Conservation (phyloP, 2,888 invertebrate species). For the Caenorhabditis parvicauda region DNA sequence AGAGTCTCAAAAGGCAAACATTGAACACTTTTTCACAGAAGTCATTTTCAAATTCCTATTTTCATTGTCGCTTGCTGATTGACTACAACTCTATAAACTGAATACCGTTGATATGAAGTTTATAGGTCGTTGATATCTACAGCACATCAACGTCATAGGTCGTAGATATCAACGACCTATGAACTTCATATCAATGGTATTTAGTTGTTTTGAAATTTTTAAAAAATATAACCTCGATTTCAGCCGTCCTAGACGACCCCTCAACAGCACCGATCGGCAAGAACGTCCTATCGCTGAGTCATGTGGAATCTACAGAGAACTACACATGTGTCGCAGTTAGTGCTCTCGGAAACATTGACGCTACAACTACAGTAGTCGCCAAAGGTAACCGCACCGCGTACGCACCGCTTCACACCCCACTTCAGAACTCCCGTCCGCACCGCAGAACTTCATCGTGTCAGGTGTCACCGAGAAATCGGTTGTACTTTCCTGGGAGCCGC, state of each 20-base stretch:
- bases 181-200: too few relatives aligned
- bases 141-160: too few relatives aligned
- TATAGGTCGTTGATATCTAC: too few relatives aligned
- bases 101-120: too few relatives aligned
- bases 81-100: too few relatives aligned
- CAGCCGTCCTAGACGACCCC: slow-evolving; percentile 47
- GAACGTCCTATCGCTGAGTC: slow-evolving; percentile 81
- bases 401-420: slow-evolving; percentile 1
- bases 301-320: slow-evolving; percentile 85
- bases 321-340: slow-evolving; percentile 95
- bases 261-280: slow-evolving; percentile 68
- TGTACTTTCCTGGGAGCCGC: slow-evolving; percentile 87
- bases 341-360: slow-evolving; percentile 86
- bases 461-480: slow-evolving; percentile 92
- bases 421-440: slow-evolving; percentile 85
- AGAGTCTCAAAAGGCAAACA: not conserved
- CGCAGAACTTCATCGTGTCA: slow-evolving; percentile 82
- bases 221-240: slow-evolving; percentile 10
- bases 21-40: not conserved
- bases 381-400: slow-evolving; percentile 73
- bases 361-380: slow-evolving; percentile 81
- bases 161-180: too few relatives aligned
- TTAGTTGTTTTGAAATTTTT: too few relatives aligned
- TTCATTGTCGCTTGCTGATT: too few relatives aligned
- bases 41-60: not conserved